These are phyloP conservation scores for Stenotaenia linearis DNA, from an alignment of 2,888 invertebrate genomes.

Conservation along the genomic window DNA sequence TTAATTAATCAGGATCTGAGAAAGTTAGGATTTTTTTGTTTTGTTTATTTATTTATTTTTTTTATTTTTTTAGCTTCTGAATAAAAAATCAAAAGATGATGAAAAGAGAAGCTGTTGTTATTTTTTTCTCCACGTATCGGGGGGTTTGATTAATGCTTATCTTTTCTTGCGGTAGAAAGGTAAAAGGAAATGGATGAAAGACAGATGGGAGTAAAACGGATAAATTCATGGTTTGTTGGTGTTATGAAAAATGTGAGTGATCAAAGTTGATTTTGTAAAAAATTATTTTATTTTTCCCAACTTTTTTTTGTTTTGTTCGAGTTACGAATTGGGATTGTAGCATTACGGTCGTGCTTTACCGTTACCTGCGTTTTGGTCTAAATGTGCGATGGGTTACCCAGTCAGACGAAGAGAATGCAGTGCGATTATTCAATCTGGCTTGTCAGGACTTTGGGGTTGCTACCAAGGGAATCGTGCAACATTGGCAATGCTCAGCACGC, in stretches of 20 bases:
- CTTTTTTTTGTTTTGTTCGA: neutral
- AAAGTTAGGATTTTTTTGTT: neutral
- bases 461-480: neutral
- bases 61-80: neutral
- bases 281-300: neutral
- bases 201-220: neutral
- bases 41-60: neutral
- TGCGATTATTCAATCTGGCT: conserved; percentile 26
- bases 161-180: neutral
- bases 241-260: neutral
- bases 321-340: neutral
- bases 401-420: conserved; percentile 12
- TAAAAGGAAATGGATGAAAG: neutral
- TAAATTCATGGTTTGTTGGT: neutral
- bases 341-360: neutral
- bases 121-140: neutral
- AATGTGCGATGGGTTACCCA: conserved; percentile 7
- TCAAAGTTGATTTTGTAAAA: neutral
- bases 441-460: conserved; percentile 2
- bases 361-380: neutral
- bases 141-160: conserved; percentile 6
- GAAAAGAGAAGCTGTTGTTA: neutral
- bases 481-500: conserved; percentile 21
- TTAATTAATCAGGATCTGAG: conserved; percentile 23
- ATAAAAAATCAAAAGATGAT: neutral